Evolutionary conservation across 1,140 invertebrate species (phyloP).

Genomic region (Pollicipes pollicipes): DNA sequence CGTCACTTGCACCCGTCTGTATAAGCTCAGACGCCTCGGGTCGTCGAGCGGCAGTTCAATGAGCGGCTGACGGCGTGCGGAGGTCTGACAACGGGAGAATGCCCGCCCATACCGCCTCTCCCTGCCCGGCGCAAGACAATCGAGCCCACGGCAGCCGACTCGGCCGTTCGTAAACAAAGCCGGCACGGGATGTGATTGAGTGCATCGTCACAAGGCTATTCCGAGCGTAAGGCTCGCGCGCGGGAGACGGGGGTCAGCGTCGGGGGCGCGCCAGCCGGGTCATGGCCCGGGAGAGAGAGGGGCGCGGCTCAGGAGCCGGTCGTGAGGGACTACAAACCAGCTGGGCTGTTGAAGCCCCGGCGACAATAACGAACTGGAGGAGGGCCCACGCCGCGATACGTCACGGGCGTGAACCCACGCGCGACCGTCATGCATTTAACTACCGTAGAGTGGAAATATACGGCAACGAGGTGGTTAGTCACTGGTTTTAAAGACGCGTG

Average conservation of each 20-base stretch:
- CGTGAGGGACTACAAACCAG: not conserved
- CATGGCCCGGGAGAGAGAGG: not conserved
- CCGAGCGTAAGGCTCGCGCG: not conserved
- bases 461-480: too few relatives aligned
- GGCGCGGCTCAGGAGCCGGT: not conserved
- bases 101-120: not conserved
- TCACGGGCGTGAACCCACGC: not conserved
- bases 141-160: too few relatives aligned
- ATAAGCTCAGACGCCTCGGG: too few relatives aligned
- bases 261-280: not conserved
- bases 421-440: not conserved
- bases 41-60: too few relatives aligned
- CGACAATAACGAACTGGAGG: not conserved
- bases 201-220: not conserved
- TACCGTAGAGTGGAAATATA: not conserved
- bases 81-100: not conserved
- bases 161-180: not conserved
- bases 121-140: not conserved
- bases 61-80: not conserved
- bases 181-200: not conserved
- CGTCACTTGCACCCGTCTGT: too few relatives aligned
- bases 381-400: too few relatives aligned
- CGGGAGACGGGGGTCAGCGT: not conserved
- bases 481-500: too few relatives aligned
- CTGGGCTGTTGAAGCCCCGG: not conserved